Percentiles rank a stretch among this genome's conserved stretches.
These are phyloP conservation scores for Temnothorax curvispinosus DNA, from an alignment of 1,140 invertebrate species.

Conservation along the genomic window DNA sequence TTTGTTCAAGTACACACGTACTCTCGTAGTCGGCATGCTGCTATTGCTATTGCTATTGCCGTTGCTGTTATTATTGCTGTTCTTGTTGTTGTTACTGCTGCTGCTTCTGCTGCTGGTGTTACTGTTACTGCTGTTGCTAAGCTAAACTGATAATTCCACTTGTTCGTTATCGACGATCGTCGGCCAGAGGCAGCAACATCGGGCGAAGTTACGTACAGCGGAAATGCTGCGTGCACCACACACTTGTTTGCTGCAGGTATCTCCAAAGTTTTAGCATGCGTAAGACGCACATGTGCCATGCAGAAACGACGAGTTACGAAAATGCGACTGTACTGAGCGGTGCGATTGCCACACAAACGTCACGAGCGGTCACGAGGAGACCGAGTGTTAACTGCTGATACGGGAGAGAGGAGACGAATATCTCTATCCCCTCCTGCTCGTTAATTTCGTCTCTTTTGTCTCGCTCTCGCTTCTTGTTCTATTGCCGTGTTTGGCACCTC, in stretches of 20 bases:
- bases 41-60: background rate
- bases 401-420: constrained; percentile 14
- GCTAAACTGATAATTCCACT: background rate
- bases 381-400: constrained; percentile 38
- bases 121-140: background rate
- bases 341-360: constrained; percentile 11
- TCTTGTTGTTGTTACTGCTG: background rate
- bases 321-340: background rate
- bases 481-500: background rate
- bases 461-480: constrained; percentile 42
- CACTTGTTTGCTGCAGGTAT: background rate
- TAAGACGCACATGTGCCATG: background rate
- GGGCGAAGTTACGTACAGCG: background rate
- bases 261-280: background rate
- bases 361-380: constrained; percentile 56
- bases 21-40: constrained; percentile 47
- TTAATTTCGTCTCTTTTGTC: constrained; percentile 17
- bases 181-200: constrained; percentile 13
- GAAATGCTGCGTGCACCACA: background rate
- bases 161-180: background rate
- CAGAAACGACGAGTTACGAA: background rate
- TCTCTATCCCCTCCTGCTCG: constrained; percentile 1
- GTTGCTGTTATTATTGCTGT: background rate
- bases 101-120: background rate
- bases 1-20: constrained; percentile 14